Conservation (phyloP, 2,797 vertebrate genomes). For the Coluber constrictor region DNA sequence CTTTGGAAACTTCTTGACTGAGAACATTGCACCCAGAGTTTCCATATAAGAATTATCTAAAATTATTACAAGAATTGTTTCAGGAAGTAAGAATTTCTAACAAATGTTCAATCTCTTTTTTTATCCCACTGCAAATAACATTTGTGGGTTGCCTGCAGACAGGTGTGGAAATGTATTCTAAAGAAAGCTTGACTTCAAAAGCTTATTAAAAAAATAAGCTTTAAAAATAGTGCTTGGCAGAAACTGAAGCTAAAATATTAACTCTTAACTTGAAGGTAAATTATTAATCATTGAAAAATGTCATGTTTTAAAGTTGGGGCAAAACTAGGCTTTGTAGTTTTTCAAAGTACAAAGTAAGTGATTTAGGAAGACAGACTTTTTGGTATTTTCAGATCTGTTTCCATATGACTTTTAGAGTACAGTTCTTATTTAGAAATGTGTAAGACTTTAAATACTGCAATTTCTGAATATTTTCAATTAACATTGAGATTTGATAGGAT, state of each 20-base stretch:
- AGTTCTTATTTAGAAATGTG: background rate
- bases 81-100: constrained; percentile 40
- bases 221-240: constrained; percentile 37
- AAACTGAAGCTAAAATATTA: constrained; percentile 7
- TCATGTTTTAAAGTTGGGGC: background rate
- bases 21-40: constrained; percentile 31
- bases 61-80: constrained; percentile 23
- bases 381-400: background rate
- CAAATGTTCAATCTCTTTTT: constrained; percentile 45
- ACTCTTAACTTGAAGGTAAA: background rate
- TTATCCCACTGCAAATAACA: constrained; percentile 38
- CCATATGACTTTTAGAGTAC: background rate
- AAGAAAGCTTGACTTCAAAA: constrained; percentile 41
- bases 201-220: constrained; percentile 25
- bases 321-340: background rate
- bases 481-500: background rate
- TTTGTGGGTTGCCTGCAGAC: constrained; percentile 50
- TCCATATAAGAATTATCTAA: constrained; percentile 31
- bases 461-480: background rate
- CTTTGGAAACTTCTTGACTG: constrained; percentile 34
- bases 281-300: background rate
- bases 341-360: background rate
- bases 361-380: background rate
- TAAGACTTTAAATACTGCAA: background rate
- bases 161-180: constrained; percentile 60